Evolutionary conservation across 35 echinoderm and acorn worm genomes (phyloP), one percentile per base, ranked within the genome.

Genomic region (Ophiothrix spiculata): DNA sequence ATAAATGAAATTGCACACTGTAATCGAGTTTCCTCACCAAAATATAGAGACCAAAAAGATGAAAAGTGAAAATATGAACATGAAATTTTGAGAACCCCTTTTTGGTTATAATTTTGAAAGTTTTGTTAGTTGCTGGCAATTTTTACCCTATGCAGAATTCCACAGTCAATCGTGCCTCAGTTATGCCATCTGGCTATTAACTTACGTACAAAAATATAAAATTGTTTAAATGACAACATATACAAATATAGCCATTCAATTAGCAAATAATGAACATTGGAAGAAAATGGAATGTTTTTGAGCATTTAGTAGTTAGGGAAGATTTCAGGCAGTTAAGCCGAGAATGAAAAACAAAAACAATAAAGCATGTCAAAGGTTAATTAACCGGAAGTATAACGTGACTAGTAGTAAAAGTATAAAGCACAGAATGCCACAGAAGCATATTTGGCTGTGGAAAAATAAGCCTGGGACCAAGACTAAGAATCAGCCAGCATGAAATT

Each of bases 361-460:
- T 25, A 69, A 69, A 69, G 60, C 60, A 69, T 69, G 25, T 69
- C 60, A 69, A 2, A 69, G 60, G 60, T 69, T 69, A 69, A 69
- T 69, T 69, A 69, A 69, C 60, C 60, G 60, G 60, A 25, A 69
- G 60, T 69, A 69, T 15, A 69, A 69, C 42, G 42, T 49, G 19
- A 19, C 60, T 69, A 69, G 60, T 69, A 69, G 4, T 69, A 69
- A 69, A 69, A 69, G 60, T 69, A 69, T 69, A 69, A 69, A 69
- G 60, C 60, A 69, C 60, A 69, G 60, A 69, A 69, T 69, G 60
- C 60, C 60, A 69, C 60, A 69, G 60, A 69, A 69, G 60, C 60
- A 69, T 69, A 69, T 6, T 69, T 69, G 60, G 60, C 60, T 69
- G 60, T 69, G 60, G 60, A 69, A 69, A 69, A 69, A 25, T 6